Base-by-base conservation (phyloP, 2,113 vertebrate genomes). In the Microcebus jonahi region DNA sequence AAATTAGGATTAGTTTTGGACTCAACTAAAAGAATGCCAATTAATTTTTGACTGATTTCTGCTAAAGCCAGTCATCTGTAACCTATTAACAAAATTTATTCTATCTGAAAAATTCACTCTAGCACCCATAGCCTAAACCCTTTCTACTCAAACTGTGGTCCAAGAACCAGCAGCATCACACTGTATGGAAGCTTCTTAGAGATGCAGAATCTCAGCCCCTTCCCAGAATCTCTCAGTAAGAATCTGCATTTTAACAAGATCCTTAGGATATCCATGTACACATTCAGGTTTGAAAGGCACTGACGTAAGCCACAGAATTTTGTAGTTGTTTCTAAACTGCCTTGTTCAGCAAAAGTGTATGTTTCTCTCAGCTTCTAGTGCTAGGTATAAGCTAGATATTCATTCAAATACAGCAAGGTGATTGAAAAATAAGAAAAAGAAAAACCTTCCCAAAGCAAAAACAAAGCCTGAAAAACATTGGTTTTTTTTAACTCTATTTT, bases 11-110 rank as follows among this genome's bases (percentile, higher is more conserved):
- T 90, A 63, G 21, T 83, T 90, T 70, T 86, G 57, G 23, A 92
- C 34, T 67, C 45, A 23, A 63, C 27, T 21, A n/a, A 68, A 95
- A 39, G 27, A n/a, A 84, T 65, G 11, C 15, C 27, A 63, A 39
- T 87, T 53, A 45, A 81, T 95, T 95, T 88, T 88, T 80, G 21
- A 81, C 31, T 39, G 18, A 65, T 53, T 94, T 85, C 71, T 88
- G 17, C 53, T 27, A 18, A 3, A 71, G 25, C 2, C 39, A 88
- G 39, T 31, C 9, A 48, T 48, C 42, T 85, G 13, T 18, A 45
- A 39, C 29, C 68, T 45, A 82, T 84, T 88, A 86, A 23, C 36
- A 96, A 90, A 88, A 61, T 55, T 80, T 77, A 79, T 17, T 88
- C 10, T 29, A 39, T 18, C 48, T 92, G 21, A 84, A 88, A 90